Percentiles rank a stretch among this genome's conserved stretches.
Evolutionary conservation across 2,113 vertebrate genomes (phyloP).

Genomic region (Pavo muticus): DNA sequence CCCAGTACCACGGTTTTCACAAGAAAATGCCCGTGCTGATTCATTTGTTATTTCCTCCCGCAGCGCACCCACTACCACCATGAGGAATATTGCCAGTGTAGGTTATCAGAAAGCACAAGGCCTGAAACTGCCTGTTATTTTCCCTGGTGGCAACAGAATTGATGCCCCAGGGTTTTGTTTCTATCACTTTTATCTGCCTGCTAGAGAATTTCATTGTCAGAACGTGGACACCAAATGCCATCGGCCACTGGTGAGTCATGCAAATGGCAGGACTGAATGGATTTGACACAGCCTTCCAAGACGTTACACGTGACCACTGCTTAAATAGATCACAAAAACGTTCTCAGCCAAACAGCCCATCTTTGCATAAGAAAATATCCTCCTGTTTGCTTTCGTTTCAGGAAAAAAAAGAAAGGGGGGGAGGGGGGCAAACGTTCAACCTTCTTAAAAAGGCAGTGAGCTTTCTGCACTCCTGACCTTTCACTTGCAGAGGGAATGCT

Average conservation of each 20-base stretch:
- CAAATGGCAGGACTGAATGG: neutral
- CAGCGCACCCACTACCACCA: neutral
- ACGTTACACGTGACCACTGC: neutral
- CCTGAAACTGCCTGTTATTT: neutral
- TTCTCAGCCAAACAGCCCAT: neutral
- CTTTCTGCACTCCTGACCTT: conserved; percentile 66
- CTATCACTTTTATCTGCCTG: neutral
- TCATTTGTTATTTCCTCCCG: neutral
- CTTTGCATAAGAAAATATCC: neutral
- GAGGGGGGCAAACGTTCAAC: neutral
- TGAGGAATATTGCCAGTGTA: neutral
- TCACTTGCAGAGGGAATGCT: conserved; percentile 56
- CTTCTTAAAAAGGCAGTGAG: conserved; percentile 48
- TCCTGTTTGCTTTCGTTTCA: neutral
- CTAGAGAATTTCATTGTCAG: neutral
- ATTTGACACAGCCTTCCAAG: neutral
- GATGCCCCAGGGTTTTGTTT: neutral
- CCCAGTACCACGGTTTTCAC: neutral
- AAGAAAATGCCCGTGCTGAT: neutral
- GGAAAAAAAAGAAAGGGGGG: neutral
- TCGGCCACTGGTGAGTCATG: neutral
- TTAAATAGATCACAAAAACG: conserved; percentile 4
- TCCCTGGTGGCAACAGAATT: neutral
- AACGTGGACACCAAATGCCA: neutral
- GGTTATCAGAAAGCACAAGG: neutral